Base-by-base conservation (phyloP, 2,113 vertebrate genomes). In the Tachysurus vachellii region DNA sequence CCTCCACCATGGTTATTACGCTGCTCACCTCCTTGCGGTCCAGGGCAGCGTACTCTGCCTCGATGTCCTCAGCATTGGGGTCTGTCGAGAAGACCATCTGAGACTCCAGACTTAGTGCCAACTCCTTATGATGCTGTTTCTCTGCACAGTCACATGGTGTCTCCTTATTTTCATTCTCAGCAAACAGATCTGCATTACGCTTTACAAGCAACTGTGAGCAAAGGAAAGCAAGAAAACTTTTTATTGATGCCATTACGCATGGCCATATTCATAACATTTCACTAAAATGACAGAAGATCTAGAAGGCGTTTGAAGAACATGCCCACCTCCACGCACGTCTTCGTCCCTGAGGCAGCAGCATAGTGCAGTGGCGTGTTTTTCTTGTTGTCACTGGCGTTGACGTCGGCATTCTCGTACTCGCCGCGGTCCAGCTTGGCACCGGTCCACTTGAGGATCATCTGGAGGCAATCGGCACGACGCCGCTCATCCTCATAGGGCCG, bases 141-240 rank as follows among this genome's bases (percentile, higher is more conserved):
- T 99, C 98, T 42, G 98, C 98, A 94, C 97, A 98, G 94, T 99
- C 98, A 93, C 98, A 99, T 53, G 98, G 98, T 81, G 98, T 99
- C 94, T 99, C 98, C 91, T 97, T 97, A 93, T 97, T 97, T 92
- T 99, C 97, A 85, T 99, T 99, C 94, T 99, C 98, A 17, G 97
- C 96, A 95, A 99, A 99, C 93, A 99, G 94, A 92, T 99, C 97
- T 83, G 97, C 97, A 89, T 96, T 95, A 89, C 96, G 96, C 92
- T 96, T 97, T 93, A 99, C 96, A 87, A 99, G 94, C 19, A 93
- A 85, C 95, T 96, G 70, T 42, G 79, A 50, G 66, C 5, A 76
- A 62, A 17, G 53, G 13, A 23, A 44, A 68, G 3, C 8, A 77
- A 12, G 13, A 8, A 75, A 36, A 44, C 4, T 23, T 17, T 56